phyloP scores from a whole-genome alignment of 2,888 invertebrate genomes.

The Mimas tiliae region DNA sequence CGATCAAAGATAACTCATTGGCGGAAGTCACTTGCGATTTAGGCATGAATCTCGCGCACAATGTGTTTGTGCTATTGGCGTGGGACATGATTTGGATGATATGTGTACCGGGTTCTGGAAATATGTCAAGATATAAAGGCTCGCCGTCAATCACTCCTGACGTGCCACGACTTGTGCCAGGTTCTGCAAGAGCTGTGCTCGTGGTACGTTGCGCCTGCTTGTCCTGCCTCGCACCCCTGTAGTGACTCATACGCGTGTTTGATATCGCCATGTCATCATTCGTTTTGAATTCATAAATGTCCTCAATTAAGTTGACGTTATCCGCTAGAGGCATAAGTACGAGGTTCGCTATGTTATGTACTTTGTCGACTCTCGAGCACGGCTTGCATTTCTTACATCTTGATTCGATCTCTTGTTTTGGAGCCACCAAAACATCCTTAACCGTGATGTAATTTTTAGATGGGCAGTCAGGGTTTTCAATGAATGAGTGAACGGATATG shows the following conservation, averaged over 20 bases:
- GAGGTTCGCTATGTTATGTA: neutral
- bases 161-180: neutral
- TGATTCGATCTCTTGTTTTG: neutral
- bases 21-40: neutral
- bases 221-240: neutral
- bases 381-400: conserved; percentile 7
- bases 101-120: neutral
- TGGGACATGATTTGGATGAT: conserved; percentile 12
- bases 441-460: neutral
- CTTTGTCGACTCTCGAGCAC: conserved; percentile 7
- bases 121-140: neutral
- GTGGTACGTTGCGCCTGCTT: neutral
- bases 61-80: neutral
- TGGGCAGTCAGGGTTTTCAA: neutral
- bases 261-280: neutral
- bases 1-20: conserved; percentile 10
- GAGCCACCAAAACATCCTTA: conserved; percentile 3
- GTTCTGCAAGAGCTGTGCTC: neutral
- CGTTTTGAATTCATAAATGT: conserved; percentile 5
- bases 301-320: neutral
- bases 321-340: neutral
- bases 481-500: neutral
- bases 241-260: neutral
- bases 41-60: conserved; percentile 11
- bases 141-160: neutral